Evolutionary conservation across 2,113 vertebrate species (phyloP), one percentile per base, ranked within the genome.

Genomic region (Rhabdomys dilectus): DNA sequence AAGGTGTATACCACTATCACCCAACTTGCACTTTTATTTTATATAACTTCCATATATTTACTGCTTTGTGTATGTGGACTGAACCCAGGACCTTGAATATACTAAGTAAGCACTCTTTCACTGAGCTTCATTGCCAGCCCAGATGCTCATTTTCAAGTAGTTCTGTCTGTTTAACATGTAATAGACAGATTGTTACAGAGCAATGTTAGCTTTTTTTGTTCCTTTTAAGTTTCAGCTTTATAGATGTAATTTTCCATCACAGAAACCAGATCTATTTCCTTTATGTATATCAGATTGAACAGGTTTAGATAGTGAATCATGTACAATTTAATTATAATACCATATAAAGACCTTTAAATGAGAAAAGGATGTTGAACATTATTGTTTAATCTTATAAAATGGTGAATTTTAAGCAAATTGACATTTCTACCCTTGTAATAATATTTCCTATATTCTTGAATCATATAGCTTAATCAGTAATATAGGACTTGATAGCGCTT

Each of bases 341-440:
- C 39, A 87, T 31, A 93, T 12, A 90, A 68, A 93, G n/a, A 90
- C 31, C 31, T 66, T 85, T 39, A 85, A 95, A 92, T 91, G 92
- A 21, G 19, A 93, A 91, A 95, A 8, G 88, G 12, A 95, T 86
- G 60, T 96, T 89, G n/a, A 89, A 95, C 66, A 95, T 94, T 96
- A 95, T 93, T 96, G 89, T 77, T 98, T 94, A 73, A 45, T 93
- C 31, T 89, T 93, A 90, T 53, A 91, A 96, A 97, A 96, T 48
- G 26, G 42, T 86, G 36, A 91, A 68, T 94, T 91, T 76, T 39
- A 90, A 72, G 48, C 56, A 93, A 91, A 93, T 29, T 80, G 62
- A 84, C 73, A 86, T n/a, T 58, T 70, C 62, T 80, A 31, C 68
- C 77, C 1, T 91, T 42, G 21, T 48, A 64, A 70, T 94, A 93